Conservation (phyloP, 1,140 invertebrate species). For the Leptoteleia sp. region DNA sequence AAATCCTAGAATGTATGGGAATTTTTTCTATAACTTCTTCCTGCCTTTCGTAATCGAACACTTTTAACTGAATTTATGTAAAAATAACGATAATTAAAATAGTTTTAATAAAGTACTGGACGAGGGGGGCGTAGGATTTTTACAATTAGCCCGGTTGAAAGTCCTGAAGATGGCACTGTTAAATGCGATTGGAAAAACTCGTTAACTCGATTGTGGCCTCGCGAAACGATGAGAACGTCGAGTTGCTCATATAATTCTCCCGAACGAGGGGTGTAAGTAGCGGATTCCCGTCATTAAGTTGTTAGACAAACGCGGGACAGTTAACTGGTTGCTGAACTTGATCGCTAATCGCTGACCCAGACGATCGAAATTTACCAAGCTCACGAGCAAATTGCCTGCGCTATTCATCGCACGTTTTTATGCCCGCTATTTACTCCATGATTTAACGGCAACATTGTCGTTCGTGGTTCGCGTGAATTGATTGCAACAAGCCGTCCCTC, state of each 20-base stretch:
- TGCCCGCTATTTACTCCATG: conserved; percentile 17
- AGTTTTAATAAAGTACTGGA: no score
- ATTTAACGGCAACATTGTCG: background rate
- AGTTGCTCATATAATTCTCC: conserved; percentile 12
- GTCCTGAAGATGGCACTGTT: conserved; percentile 10
- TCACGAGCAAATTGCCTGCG: conserved; percentile 21
- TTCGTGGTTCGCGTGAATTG: background rate
- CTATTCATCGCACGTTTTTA: conserved; percentile 3
- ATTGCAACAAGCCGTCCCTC: background rate
- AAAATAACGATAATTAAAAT: no score
- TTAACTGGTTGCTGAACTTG: conserved; percentile 75
- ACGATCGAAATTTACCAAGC: conserved; percentile 34
- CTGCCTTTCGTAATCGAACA: no score
- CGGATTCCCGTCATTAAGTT: conserved; percentile 78
- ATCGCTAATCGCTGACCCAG: conserved; percentile 72
- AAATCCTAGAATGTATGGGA: no score
- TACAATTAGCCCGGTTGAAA: no score
- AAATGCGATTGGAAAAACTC: conserved; percentile 25
- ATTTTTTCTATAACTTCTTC: no score
- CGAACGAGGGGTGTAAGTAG: conserved; percentile 67
- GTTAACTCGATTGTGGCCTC: conserved; percentile 18
- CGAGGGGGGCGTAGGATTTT: no score
- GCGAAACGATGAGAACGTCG: conserved; percentile 14
- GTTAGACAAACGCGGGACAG: conserved; percentile 67
- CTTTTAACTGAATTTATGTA: no score